These are phyloP conservation scores for Trachelus iudaicus DNA, from an alignment of 2,888 invertebrate species.

Conservation along the genomic window DNA sequence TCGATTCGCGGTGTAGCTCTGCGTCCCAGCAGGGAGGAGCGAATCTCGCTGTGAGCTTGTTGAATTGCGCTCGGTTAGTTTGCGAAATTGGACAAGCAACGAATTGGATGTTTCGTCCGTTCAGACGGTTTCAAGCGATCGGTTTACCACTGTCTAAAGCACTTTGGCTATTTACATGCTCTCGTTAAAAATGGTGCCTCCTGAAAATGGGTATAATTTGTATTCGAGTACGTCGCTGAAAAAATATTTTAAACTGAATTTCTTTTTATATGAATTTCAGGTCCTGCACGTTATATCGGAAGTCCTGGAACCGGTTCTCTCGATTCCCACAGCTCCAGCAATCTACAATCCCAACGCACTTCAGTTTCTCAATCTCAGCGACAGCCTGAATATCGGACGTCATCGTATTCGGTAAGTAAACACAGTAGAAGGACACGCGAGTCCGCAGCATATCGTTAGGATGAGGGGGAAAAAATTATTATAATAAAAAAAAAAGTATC, in stretches of 20 bases:
- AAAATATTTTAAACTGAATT: not conserved
- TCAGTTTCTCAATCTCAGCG: slow-evolving; percentile 82
- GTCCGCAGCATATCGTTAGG: not conserved
- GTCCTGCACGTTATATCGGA: slow-evolving; percentile 90
- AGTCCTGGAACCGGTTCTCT: slow-evolving; percentile 80
- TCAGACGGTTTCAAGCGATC: not conserved
- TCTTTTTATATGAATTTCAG: slow-evolving; percentile 66
- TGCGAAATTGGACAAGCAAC: slow-evolving; percentile 19
- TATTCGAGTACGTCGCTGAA: not conserved
- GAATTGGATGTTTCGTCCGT: slow-evolving; percentile 14
- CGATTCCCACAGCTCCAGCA: slow-evolving; percentile 68
- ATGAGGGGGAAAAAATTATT: not conserved
- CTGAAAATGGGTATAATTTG: not conserved
- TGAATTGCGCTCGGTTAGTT: slow-evolving; percentile 18
- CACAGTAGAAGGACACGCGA: not conserved
- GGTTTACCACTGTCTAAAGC: slow-evolving; percentile 9
- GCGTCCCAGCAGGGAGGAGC: not conserved
- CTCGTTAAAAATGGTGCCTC: not conserved
- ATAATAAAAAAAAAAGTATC: not conserved
- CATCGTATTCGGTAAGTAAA: slow-evolving; percentile 76
- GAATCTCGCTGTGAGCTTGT: slow-evolving; percentile 2
- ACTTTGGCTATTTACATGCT: not conserved
- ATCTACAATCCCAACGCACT: slow-evolving; percentile 85
- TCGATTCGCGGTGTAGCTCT: not conserved
- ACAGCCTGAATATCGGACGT: slow-evolving; percentile 78